Base-by-base conservation (phyloP, 2,888 invertebrate genomes). In the Pegoplata infirma region DNA sequence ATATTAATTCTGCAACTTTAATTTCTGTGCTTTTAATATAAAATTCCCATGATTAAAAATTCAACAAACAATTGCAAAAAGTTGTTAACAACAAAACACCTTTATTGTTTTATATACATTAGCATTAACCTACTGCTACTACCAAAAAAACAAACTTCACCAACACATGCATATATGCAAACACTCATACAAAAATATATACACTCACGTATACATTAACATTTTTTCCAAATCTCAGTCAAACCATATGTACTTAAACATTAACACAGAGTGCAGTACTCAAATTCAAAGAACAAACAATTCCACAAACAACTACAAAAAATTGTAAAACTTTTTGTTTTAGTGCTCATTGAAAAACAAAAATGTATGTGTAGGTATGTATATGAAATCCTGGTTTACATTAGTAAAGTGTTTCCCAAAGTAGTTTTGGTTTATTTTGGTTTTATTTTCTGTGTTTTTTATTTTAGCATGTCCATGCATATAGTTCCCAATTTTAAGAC, bases 321-420 rank as follows among this genome's bases (percentile, higher is more conserved):
- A 40, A n/a, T 40, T 40, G n/a, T n/a, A n/a, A 40, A 40, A 40
- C 36, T 28, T 25, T 32, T 36, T 49, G 14, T 8, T 21, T 49
- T 46, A n/a, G n/a, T 28, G 36, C 12, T 51, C 28, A 51, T 66
- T 66, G 40, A 58, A 51, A 19, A 14, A n/a, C n/a, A n/a, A n/a
- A n/a, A n/a, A n/a, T n/a, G n/a, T n/a, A n/a, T n/a, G n/a, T n/a
- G n/a, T n/a, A n/a, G n/a, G n/a, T n/a, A n/a, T n/a, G n/a, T n/a
- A n/a, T 21, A 14, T 36, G n/a, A 67, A 73, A 68, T 68, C 69
- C 69, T 58, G 73, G 67, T 75, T 63, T 72, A 53, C 66, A 79
- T 71, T 71, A 75, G 79, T 67, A 61, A 71, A 71, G 71, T 75
- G 67, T 66, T 75, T 79, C 73, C 75, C 63, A 75, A 75, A 75